phyloP scores from a whole-genome alignment of 2,888 invertebrate species.

The Sinotaia quadrata region DNA sequence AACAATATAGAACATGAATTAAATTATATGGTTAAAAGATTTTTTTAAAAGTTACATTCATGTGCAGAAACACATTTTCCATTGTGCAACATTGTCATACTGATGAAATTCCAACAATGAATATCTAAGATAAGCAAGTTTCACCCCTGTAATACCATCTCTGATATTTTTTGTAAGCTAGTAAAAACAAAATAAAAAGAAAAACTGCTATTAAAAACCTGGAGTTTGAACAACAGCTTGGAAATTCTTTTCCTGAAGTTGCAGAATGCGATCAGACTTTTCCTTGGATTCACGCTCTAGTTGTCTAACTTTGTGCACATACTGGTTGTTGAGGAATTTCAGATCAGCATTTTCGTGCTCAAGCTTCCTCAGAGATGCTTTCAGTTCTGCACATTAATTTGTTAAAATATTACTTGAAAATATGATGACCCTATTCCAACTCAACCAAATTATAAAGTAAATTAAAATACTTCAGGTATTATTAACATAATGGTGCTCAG shows the following conservation, averaged over 20 bases:
- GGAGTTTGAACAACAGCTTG: conserved; percentile 73
- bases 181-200: not conserved
- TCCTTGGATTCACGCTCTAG: conserved; percentile 79
- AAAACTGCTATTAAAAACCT: conserved; percentile 62
- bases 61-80: too few species aligned
- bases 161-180: not conserved
- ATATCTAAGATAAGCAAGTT: not conserved
- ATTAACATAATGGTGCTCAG: too few species aligned
- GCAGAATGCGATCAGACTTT: conserved; percentile 75
- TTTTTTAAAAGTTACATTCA: too few species aligned
- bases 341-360: conserved; percentile 75
- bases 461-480: too few species aligned
- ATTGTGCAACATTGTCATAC: too few species aligned
- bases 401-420: too few species aligned
- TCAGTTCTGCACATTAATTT: conserved; percentile 69
- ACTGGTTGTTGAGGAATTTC: conserved; percentile 76
- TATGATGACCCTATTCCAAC: too few species aligned
- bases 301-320: conserved; percentile 77
- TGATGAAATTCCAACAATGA: too few species aligned
- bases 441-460: too few species aligned
- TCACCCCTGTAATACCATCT: not conserved
- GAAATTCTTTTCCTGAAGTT: conserved; percentile 74
- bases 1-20: too few species aligned
- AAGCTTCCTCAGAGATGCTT: conserved; percentile 76
- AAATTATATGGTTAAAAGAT: too few species aligned